phyloP scores from a whole-genome alignment of 92 coral and sea anemone genomes.

The Nematostella vectensis region DNA sequence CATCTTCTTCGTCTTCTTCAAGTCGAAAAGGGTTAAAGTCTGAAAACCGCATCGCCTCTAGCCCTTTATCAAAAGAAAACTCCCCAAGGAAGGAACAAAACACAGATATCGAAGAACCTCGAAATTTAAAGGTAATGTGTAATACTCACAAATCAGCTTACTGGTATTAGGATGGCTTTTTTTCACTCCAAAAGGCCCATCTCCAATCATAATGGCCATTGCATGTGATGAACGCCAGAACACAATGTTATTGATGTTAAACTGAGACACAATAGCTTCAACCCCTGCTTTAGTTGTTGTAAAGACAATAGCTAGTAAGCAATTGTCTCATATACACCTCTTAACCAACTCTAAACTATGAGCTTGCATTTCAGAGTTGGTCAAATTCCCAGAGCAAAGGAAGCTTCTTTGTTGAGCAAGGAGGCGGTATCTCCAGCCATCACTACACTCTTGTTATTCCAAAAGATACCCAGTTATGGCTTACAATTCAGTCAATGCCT shows the following conservation, averaged over 20 bases:
- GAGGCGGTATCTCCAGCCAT: conserved; percentile 67
- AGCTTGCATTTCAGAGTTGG: conserved; percentile 83
- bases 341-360: no score
- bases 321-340: no score
- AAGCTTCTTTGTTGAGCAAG: conserved; percentile 72
- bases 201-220: no score
- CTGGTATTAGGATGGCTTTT: no score
- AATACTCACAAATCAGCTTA: no score
- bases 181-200: no score
- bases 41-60: not conserved
- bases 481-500: conserved; percentile 64
- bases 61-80: not conserved
- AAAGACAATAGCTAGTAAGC: no score
- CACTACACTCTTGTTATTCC: conserved; percentile 53
- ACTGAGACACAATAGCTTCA: no score
- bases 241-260: no score
- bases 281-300: no score
- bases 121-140: conserved; percentile 28
- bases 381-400: conserved; percentile 59
- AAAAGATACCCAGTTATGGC: conserved; percentile 69
- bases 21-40: conserved; percentile 2
- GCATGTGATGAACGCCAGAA: no score
- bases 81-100: no score
- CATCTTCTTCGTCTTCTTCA: conserved; percentile 8
- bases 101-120: conserved; percentile 31